Base-by-base conservation (phyloP, 2,797 vertebrate species). In the Champsocephalus gunnari region DNA sequence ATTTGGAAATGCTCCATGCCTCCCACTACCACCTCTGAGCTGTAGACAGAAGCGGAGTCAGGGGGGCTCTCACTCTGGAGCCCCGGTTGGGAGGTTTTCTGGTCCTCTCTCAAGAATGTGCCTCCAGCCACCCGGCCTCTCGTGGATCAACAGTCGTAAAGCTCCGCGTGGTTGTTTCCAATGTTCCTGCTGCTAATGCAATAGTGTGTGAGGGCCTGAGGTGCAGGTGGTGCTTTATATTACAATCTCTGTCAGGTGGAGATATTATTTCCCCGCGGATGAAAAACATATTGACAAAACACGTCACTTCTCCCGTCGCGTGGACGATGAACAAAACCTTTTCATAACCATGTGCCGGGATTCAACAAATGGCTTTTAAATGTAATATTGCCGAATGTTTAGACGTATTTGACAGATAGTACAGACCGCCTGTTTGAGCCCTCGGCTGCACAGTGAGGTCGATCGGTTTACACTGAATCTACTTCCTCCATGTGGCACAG, bases 101-200 rank as follows among this genome's bases (percentile, higher is more conserved):
- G 71, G 53, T 80, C 61, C 51, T 80, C 10, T 9, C 62, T 77
- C 53, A 85, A 84, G 75, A 90, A 89, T 84, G 78, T 87, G 85
- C 84, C 88, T 83, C 14, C 71, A 87, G 85, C 77, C 49, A 82
- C 62, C 28, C 3, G 53, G 61, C 72, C 69, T 79, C 80, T 84
- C 63, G 3, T 5, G 75, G 83, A 85, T 82, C 63, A 71, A 62
- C 73, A 5, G 63, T 0, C 14, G 66, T 84, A 85, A 85, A 76
- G 73, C 75, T 68, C 58, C 12, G 60, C 71, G 66, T 83, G 83
- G 84, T 88, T 86, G 73, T 83, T 82, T 85, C 79, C 82, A 87
- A 21, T 81, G 81, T 87, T 74, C 68, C 60, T 67, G 63, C 44
- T 2, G 55, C 68, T 87, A 82, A 88, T 78, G 67, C 73, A 85